These are phyloP conservation scores for Spinus pinus DNA, from an alignment of 2,797 vertebrate genomes.

Conservation along the genomic window DNA sequence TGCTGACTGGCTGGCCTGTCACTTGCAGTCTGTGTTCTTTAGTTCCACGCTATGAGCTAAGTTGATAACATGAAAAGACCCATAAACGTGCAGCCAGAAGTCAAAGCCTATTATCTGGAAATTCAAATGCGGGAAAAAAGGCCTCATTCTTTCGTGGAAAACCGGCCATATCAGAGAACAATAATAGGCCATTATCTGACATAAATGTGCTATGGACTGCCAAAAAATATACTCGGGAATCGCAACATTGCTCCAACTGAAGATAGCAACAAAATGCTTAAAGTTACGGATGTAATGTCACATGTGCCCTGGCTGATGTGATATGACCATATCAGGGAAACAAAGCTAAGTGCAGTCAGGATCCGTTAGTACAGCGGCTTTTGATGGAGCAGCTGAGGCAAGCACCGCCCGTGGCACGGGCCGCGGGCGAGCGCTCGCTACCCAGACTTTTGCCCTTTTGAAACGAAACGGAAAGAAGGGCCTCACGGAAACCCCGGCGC, in stretches of 20 bases:
- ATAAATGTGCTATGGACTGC: slow-evolving; percentile 85
- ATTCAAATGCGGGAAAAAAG: slow-evolving; percentile 87
- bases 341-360: slow-evolving; percentile 97
- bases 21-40: slow-evolving; percentile 98
- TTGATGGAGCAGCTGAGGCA: slow-evolving; percentile 93
- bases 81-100: slow-evolving; percentile 99
- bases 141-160: slow-evolving; percentile 83
- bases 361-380: slow-evolving; percentile 88
- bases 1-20: slow-evolving; percentile 99
- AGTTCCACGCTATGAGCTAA: slow-evolving; percentile 98
- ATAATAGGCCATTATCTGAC: slow-evolving; percentile 91
- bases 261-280: slow-evolving; percentile 87
- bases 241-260: slow-evolving; percentile 83
- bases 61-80: slow-evolving; percentile 99
- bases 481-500: slow-evolving; percentile 56
- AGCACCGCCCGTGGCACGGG: slow-evolving; percentile 86
- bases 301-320: slow-evolving; percentile 89
- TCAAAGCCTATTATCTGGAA: slow-evolving; percentile 99
- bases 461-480: slow-evolving; percentile 80
- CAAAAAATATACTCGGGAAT: slow-evolving; percentile 84
- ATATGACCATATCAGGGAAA: slow-evolving; percentile 93
- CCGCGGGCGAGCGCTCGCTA: slow-evolving; percentile 83
- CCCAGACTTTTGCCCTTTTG: slow-evolving; percentile 90
- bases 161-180: slow-evolving; percentile 87
- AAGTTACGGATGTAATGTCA: slow-evolving; percentile 91